phyloP scores from a whole-genome alignment of 2,888 invertebrate genomes.

The Lacanobia oleracea region DNA sequence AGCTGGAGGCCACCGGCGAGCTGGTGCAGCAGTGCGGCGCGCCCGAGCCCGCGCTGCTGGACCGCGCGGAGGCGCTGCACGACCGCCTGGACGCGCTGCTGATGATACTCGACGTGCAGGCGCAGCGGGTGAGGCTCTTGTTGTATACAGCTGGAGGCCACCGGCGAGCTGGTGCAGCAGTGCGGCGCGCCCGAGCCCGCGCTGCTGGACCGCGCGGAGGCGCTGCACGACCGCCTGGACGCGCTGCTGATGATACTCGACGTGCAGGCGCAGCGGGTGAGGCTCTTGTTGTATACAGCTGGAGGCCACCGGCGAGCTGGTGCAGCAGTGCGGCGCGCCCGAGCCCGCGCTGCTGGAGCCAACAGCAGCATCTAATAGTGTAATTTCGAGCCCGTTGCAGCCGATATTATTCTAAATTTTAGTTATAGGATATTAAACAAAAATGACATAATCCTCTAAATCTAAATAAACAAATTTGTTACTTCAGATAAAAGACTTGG shows the following conservation, averaged over 20 bases:
- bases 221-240: slow-evolving; percentile 92
- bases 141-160: slow-evolving; percentile 80
- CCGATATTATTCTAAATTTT: too few relatives aligned
- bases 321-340: slow-evolving; percentile 88
- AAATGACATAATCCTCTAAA: too few relatives aligned
- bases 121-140: slow-evolving; percentile 87
- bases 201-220: slow-evolving; percentile 89
- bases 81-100: slow-evolving; percentile 94
- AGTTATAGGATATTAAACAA: too few relatives aligned
- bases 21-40: slow-evolving; percentile 85
- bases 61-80: slow-evolving; percentile 91
- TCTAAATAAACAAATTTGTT: not conserved
- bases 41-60: slow-evolving; percentile 82
- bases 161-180: slow-evolving; percentile 85
- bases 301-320: slow-evolving; percentile 83
- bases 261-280: slow-evolving; percentile 93
- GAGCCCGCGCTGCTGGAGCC: slow-evolving; percentile 81
- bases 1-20: slow-evolving; percentile 88
- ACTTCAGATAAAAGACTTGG: slow-evolving; percentile 91
- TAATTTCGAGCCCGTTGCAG: too few relatives aligned
- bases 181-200: slow-evolving; percentile 89
- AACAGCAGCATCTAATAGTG: too few relatives aligned
- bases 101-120: slow-evolving; percentile 94
- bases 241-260: slow-evolving; percentile 94
- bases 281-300: slow-evolving; percentile 75